These are phyloP conservation scores for Cheilosia pagana DNA, from an alignment of 2,888 invertebrate genomes.

Conservation along the genomic window DNA sequence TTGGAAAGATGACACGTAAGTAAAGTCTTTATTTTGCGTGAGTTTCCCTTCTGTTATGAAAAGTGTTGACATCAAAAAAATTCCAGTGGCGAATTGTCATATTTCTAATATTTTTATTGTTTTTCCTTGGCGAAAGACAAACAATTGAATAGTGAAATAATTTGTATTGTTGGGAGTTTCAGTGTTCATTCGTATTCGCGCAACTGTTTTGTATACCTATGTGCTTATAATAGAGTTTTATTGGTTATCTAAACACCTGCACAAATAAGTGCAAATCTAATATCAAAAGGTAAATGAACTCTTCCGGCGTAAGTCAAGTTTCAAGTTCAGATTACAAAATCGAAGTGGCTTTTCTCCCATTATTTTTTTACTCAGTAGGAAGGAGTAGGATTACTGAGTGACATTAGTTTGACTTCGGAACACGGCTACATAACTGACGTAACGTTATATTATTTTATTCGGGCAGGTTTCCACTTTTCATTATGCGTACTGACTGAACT, in stretches of 20 bases:
- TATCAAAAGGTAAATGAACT: conserved; percentile 15
- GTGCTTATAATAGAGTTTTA: not conserved
- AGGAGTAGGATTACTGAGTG: no score
- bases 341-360: no score
- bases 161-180: not conserved
- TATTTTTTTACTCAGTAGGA: no score
- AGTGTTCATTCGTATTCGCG: no score
- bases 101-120: not conserved
- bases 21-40: not conserved
- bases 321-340: conserved; percentile 13
- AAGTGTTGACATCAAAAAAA: not conserved
- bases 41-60: conserved; percentile 15
- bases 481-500: no score
- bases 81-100: not conserved
- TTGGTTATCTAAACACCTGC: not conserved
- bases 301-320: not conserved
- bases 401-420: no score
- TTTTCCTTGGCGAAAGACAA: not conserved
- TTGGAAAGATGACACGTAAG: conserved; percentile 65
- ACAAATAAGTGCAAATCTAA: not conserved
- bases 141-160: not conserved
- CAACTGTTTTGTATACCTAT: not conserved
- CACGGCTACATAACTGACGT: no score
- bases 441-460: no score
- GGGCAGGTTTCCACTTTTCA: no score